A percentile compares a stretch with the other conserved stretches of the same genome.
phyloP scores from a whole-genome alignment of 2,888 invertebrate species.

The Eupithecia exiguata region DNA sequence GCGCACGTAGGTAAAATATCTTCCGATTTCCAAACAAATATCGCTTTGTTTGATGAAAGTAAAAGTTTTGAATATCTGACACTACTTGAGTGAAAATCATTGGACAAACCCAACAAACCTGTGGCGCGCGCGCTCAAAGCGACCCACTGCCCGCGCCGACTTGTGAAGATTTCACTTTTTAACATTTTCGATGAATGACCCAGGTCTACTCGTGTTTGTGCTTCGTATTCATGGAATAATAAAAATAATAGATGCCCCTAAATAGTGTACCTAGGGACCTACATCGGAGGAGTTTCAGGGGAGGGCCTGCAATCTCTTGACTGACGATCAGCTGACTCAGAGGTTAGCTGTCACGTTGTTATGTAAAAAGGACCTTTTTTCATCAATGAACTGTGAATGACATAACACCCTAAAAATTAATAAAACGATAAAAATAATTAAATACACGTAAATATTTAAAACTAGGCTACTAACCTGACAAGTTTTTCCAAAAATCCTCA shows the following conservation, averaged over 20 bases:
- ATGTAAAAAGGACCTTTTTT: conserved; percentile 55
- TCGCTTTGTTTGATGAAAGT: conserved; percentile 71
- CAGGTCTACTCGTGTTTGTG: conserved; percentile 46
- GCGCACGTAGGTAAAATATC: conserved; percentile 30
- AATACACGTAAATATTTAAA: conserved; percentile 24
- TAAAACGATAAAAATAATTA: conserved; percentile 4
- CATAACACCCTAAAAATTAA: conserved; percentile 20
- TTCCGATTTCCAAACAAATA: conserved; percentile 47
- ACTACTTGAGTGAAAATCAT: conserved; percentile 71
- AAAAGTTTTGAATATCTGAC: conserved; percentile 67
- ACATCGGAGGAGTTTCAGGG: neutral
- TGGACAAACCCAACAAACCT: conserved; percentile 75
- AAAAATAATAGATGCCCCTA: neutral
- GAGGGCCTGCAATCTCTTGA: conserved; percentile 33
- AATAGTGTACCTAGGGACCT: neutral
- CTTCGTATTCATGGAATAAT: neutral
- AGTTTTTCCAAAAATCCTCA: conserved; percentile 81
- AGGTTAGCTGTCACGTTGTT: conserved; percentile 62
- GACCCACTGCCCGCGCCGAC: conserved; percentile 73
- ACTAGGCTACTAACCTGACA: conserved; percentile 71
- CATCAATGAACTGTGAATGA: conserved; percentile 34
- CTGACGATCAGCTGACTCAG: conserved; percentile 59
- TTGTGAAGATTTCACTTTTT: conserved; percentile 79
- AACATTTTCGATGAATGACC: conserved; percentile 63
- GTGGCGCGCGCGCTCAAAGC: conserved; percentile 65